phyloP scores from a whole-genome alignment of 2,113 vertebrate genomes.

The Calypte anna region DNA sequence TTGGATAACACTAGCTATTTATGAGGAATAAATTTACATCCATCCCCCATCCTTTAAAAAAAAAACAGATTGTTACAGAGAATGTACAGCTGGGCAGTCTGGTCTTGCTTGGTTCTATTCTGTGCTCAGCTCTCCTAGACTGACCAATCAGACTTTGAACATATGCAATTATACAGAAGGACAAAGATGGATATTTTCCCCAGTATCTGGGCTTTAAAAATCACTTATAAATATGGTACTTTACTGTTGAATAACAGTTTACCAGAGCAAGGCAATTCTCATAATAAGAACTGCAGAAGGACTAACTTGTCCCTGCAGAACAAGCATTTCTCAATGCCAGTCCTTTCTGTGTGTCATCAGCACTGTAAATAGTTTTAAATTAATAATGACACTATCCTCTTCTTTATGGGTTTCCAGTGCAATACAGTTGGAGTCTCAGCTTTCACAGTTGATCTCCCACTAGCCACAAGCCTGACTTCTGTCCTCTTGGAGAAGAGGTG shows the following conservation, averaged over 20 bases:
- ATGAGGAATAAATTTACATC: background rate
- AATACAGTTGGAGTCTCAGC: background rate
- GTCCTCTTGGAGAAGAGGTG: slow-evolving; percentile 26
- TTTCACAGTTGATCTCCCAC: slow-evolving; percentile 13
- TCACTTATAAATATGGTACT: background rate
- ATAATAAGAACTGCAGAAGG: background rate
- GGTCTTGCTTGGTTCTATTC: background rate
- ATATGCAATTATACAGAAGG: background rate
- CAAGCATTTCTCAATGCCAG: background rate
- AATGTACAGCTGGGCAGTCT: background rate
- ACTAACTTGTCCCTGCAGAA: background rate
- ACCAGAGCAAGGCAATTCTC: background rate
- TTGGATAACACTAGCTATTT: background rate
- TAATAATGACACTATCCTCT: background rate
- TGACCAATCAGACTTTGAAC: background rate
- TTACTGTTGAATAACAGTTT: background rate
- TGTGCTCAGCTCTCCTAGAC: background rate
- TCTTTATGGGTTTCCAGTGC: background rate
- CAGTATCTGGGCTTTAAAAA: background rate
- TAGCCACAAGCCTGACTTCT: slow-evolving; percentile 20
- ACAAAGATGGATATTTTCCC: background rate
- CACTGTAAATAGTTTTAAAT: slow-evolving; percentile 2
- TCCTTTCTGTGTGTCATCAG: background rate
- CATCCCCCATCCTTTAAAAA: background rate
- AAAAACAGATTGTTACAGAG: background rate